phyloP scores from a whole-genome alignment of 2,113 vertebrate species.

The Antigone vipio region DNA sequence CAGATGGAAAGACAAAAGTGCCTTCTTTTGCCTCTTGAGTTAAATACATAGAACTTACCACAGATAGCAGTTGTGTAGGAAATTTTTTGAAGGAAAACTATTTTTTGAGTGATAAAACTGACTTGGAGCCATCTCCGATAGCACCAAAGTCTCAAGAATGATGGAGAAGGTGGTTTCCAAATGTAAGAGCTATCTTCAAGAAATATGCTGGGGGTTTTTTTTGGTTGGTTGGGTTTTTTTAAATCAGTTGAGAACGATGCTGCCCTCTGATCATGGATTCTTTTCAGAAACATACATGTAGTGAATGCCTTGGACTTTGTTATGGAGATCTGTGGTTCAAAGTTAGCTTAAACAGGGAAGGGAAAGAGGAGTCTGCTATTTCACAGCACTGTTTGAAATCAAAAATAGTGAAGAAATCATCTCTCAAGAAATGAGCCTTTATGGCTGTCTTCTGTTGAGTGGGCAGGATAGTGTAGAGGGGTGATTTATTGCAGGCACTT shows the following conservation, averaged over 20 bases:
- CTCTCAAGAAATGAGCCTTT: neutral
- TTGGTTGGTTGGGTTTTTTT: neutral
- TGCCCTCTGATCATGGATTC: neutral
- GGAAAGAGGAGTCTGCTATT: neutral
- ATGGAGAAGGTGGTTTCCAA: neutral
- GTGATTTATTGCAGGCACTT: constrained; percentile 26
- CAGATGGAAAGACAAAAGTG: neutral
- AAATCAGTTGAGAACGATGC: neutral
- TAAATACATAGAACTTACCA: neutral
- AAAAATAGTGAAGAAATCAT: constrained; percentile 12
- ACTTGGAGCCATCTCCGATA: neutral
- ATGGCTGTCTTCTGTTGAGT: constrained; percentile 22
- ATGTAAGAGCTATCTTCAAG: neutral
- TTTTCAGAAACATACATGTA: neutral
- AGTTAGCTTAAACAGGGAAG: neutral
- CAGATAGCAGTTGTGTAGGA: neutral
- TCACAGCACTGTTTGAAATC: neutral
- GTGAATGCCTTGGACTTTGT: neutral
- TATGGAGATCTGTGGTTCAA: neutral
- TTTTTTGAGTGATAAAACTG: neutral
- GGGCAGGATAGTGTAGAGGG: constrained; percentile 5
- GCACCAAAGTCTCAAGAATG: neutral
- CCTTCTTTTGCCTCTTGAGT: neutral
- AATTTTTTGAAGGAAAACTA: neutral
- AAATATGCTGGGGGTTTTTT: neutral